Conservation (phyloP, 2,888 invertebrate species). For the Trissonchulus latispiculum region DNA sequence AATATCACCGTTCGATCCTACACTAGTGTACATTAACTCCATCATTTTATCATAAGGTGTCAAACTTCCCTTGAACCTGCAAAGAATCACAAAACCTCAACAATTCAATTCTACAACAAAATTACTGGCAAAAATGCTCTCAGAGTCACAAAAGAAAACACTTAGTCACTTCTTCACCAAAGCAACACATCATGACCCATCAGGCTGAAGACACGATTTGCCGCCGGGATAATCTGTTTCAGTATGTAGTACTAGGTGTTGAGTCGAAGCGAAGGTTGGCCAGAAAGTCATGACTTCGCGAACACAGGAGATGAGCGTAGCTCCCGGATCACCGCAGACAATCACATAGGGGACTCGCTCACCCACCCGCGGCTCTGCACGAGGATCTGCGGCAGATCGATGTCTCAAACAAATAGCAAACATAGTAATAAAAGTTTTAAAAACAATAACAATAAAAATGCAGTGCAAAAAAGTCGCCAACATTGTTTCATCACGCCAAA, state of each 20-base stretch:
- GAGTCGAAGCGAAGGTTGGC: constrained; percentile 59
- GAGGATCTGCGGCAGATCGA: constrained; percentile 54
- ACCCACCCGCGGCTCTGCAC: constrained; percentile 67
- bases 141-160: too few species aligned
- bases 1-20: too few species aligned
- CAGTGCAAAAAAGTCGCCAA: too few species aligned
- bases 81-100: too few species aligned
- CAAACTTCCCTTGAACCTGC: too few species aligned
- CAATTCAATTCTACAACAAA: too few species aligned
- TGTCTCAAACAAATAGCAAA: constrained; percentile 25
- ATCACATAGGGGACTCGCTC: constrained; percentile 85
- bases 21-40: too few species aligned
- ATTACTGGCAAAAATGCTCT: too few species aligned
- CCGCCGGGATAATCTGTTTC: constrained; percentile 63
- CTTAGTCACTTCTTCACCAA: constrained; percentile 70
- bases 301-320: constrained; percentile 71
- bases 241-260: constrained; percentile 84
- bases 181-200: constrained; percentile 69
- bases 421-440: background rate
- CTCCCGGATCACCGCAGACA: constrained; percentile 70
- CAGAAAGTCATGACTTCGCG: constrained; percentile 65
- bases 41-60: too few species aligned
- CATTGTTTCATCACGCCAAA: too few species aligned
- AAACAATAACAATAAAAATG: background rate
- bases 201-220: constrained; percentile 73